These are phyloP conservation scores for Polietes domitor DNA, from an alignment of 2,888 invertebrate genomes.

Conservation along the genomic window DNA sequence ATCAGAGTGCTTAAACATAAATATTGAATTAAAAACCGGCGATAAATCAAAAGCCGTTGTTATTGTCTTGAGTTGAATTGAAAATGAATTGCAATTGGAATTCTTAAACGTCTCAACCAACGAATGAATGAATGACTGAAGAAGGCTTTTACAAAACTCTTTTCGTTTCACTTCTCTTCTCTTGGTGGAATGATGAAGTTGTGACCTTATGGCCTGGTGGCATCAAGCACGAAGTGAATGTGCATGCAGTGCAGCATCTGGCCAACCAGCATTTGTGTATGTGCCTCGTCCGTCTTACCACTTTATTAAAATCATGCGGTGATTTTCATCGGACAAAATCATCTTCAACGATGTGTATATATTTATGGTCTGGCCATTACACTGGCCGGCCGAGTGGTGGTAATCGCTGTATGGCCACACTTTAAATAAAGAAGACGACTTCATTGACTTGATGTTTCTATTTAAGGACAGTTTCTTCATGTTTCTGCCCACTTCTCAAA, in stretches of 20 bases:
- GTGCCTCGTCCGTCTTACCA: conserved; percentile 43
- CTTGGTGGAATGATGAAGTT: neutral
- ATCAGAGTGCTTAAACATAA: conserved; percentile 22
- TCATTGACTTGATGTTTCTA: conserved; percentile 14
- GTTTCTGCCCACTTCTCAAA: neutral
- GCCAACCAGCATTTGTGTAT: conserved; percentile 18
- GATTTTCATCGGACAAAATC: conserved; percentile 13
- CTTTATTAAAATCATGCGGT: conserved; percentile 53
- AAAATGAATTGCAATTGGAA: too few species aligned
- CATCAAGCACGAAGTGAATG: conserved; percentile 44
- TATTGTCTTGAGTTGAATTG: neutral
- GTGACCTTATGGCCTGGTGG: conserved; percentile 56
- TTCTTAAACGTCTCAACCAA: neutral
- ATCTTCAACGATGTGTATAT: neutral
- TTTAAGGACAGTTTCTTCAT: neutral
- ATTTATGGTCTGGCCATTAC: conserved; percentile 1
- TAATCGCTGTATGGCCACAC: conserved; percentile 12
- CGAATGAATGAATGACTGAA: conserved; percentile 8
- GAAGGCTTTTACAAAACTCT: neutral
- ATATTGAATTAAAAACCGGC: conserved; percentile 30
- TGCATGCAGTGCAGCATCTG: conserved; percentile 16
- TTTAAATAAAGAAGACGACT: neutral
- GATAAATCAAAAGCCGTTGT: conserved; percentile 10
- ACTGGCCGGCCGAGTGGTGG: neutral
- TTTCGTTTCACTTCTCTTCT: neutral